phyloP scores from a whole-genome alignment of 92 coral and sea anemone species.

The Zoanthus solanderi region DNA sequence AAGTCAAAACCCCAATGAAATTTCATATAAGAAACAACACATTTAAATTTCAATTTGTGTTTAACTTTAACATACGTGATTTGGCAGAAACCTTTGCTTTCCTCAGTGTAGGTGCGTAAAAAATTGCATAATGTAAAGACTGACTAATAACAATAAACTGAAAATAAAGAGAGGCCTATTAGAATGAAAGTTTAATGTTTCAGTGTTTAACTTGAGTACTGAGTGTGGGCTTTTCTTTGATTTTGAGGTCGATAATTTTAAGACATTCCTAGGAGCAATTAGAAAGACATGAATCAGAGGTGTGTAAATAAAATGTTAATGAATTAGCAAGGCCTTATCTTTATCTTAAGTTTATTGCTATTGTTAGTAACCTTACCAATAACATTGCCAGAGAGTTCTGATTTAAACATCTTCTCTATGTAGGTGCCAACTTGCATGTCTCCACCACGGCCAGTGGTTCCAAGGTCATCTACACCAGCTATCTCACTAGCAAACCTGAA shows the following conservation, averaged over 20 bases:
- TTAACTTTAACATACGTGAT: too few species aligned
- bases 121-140: too few species aligned
- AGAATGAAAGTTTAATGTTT: background rate
- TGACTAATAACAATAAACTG: too few species aligned
- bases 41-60: background rate
- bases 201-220: background rate
- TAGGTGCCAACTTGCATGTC: slow-evolving; percentile 99
- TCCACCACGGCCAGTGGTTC: slow-evolving; percentile 98
- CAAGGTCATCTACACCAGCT: slow-evolving; percentile 98
- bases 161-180: too few species aligned
- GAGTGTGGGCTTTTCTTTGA: background rate
- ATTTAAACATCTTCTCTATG: slow-evolving; percentile 98
- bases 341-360: background rate
- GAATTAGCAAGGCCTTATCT: too few species aligned
- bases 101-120: too few species aligned
- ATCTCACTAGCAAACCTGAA: slow-evolving; percentile 98
- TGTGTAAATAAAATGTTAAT: too few species aligned
- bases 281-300: too few species aligned
- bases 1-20: too few species aligned
- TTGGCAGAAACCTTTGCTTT: too few species aligned
- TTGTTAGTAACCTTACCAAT: slow-evolving; percentile 66
- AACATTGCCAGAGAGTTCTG: slow-evolving; percentile 97
- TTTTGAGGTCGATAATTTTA: background rate
- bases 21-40: background rate
- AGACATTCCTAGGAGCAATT: background rate